phyloP scores from a whole-genome alignment of 2,888 invertebrate species.

The Nomada flava region DNA sequence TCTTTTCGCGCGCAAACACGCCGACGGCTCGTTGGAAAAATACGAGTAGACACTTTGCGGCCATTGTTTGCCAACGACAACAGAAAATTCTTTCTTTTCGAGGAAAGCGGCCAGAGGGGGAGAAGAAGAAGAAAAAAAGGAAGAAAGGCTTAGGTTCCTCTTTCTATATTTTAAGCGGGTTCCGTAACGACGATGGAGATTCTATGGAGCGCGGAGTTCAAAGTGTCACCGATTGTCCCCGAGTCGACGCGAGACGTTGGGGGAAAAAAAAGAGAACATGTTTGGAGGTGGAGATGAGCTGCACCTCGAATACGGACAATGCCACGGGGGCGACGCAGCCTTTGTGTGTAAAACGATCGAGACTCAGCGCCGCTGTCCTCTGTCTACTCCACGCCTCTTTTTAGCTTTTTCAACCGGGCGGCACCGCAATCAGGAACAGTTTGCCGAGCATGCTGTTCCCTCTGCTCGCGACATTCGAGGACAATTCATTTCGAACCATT shows the following conservation, averaged over 20 bases:
- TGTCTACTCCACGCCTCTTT: slow-evolving; percentile 38
- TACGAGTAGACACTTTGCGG: slow-evolving; percentile 1
- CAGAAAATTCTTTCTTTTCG: neutral
- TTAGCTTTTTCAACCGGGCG: slow-evolving; percentile 19
- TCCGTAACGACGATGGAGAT: neutral
- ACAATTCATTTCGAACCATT: too few species aligned
- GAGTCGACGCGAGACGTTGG: slow-evolving; percentile 4
- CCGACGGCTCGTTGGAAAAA: neutral
- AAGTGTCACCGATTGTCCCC: slow-evolving; percentile 50
- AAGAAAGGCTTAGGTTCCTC: neutral
- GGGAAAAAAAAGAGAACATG: slow-evolving; percentile 34
- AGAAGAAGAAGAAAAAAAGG: neutral
- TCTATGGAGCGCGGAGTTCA: slow-evolving; percentile 13
- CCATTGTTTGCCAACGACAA: slow-evolving; percentile 1
- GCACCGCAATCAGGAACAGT: slow-evolving; percentile 28
- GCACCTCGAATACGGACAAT: slow-evolving; percentile 62
- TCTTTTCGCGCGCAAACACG: neutral
- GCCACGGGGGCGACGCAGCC: slow-evolving; percentile 69
- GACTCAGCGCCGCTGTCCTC: slow-evolving; percentile 57
- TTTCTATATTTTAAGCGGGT: neutral
- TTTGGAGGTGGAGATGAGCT: slow-evolving; percentile 41
- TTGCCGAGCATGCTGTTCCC: neutral
- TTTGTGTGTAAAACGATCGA: slow-evolving; percentile 72
- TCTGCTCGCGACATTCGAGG: neutral
- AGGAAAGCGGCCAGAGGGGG: neutral